Conservation (phyloP, 2,113 vertebrate species). For the Andinoacara biseriatus region DNA sequence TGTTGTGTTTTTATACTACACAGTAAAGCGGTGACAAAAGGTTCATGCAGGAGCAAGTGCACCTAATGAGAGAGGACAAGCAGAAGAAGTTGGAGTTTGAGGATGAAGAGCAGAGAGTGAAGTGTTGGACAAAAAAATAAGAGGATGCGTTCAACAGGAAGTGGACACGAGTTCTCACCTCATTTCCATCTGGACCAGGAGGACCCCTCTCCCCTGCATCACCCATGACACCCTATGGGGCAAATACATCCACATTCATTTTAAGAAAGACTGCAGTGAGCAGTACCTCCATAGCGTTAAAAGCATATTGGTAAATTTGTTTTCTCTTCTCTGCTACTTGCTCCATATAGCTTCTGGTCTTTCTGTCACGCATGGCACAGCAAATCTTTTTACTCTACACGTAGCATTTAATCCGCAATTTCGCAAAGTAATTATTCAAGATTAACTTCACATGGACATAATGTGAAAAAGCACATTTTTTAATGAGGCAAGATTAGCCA, state of each 20-base stretch:
- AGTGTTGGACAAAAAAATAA: neutral
- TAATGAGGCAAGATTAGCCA: conserved; percentile 26
- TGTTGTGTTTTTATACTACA: no score
- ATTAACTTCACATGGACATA: conserved; percentile 5
- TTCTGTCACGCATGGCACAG: neutral
- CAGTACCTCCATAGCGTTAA: neutral
- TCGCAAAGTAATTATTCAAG: neutral
- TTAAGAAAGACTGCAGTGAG: neutral
- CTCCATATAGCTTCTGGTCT: neutral
- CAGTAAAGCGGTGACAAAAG: no score
- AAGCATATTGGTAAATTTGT: neutral
- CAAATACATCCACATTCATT: conserved; percentile 14
- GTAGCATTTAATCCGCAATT: neutral
- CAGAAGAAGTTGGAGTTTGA: neutral
- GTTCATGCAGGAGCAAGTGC: no score
- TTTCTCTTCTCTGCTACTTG: neutral
- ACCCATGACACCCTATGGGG: conserved; percentile 86
- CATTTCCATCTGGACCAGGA: conserved; percentile 91
- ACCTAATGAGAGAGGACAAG: neutral
- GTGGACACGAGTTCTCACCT: conserved; percentile 79
- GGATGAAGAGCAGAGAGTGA: neutral
- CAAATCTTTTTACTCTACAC: neutral
- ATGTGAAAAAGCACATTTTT: conserved; percentile 8
- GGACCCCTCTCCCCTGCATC: conserved; percentile 90
- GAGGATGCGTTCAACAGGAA: neutral